Evolutionary conservation across 2,888 invertebrate genomes (phyloP).

Genomic region (Lasioglossum pauxillum): DNA sequence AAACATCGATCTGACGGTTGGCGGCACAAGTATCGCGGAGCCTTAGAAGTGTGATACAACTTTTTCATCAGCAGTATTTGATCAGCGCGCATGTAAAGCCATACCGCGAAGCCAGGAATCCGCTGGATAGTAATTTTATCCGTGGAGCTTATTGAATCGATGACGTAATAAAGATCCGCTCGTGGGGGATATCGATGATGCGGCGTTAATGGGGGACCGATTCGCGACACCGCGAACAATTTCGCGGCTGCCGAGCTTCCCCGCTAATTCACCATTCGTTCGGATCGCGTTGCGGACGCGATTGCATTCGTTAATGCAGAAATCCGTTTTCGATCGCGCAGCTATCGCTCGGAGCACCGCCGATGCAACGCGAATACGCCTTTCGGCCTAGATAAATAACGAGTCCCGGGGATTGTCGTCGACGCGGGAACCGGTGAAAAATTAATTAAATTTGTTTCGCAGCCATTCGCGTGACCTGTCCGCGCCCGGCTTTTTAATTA

Average conservation of each 20-base stretch:
- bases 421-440: slow-evolving; percentile 52
- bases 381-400: slow-evolving; percentile 54
- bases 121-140: slow-evolving; percentile 20
- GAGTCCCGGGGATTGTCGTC: slow-evolving; percentile 48
- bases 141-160: slow-evolving; percentile 22
- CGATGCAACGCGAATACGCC: neutral
- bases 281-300: slow-evolving; percentile 31
- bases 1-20: neutral
- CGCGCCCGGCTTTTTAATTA: slow-evolving; percentile 71
- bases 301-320: slow-evolving; percentile 55
- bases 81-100: neutral
- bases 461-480: slow-evolving; percentile 39
- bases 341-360: neutral
- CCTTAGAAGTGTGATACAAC: neutral
- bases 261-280: slow-evolving; percentile 54
- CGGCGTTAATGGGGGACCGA: slow-evolving; percentile 51
- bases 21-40: neutral
- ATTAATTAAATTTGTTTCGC: slow-evolving; percentile 73
- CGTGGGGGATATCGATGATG: slow-evolving; percentile 47
- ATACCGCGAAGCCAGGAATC: neutral
- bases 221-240: slow-evolving; percentile 61
- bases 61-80: neutral
- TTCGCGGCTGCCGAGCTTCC: slow-evolving; percentile 36
- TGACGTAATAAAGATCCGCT: slow-evolving; percentile 43
- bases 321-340: slow-evolving; percentile 47